phyloP scores from a whole-genome alignment of 2,113 vertebrate genomes.

The Bostrychus sinensis region DNA sequence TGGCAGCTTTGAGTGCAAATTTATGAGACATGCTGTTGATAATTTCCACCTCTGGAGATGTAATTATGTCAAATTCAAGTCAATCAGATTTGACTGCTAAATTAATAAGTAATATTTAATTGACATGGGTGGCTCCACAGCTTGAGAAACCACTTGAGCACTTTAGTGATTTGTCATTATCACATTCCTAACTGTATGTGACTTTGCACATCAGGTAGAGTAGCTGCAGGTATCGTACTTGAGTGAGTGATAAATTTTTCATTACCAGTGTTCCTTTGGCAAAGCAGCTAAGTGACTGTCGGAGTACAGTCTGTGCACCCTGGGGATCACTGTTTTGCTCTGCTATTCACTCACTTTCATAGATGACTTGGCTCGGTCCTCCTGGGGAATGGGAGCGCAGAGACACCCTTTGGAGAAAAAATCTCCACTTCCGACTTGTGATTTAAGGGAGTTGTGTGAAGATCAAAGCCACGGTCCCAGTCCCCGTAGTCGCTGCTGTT shows the following conservation, averaged over 20 bases:
- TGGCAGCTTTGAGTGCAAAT: background rate
- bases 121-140: background rate
- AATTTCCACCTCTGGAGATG: background rate
- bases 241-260: conserved; percentile 56
- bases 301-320: conserved; percentile 55
- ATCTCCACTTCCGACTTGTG: conserved; percentile 62
- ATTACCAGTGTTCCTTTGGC: conserved; percentile 49
- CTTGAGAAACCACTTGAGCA: background rate
- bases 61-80: background rate
- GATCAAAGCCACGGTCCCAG: conserved; percentile 70
- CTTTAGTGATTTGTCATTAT: conserved; percentile 14
- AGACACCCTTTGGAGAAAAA: conserved; percentile 69
- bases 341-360: conserved; percentile 67
- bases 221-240: conserved; percentile 49
- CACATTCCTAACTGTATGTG: conserved; percentile 15
- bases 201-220: conserved; percentile 37
- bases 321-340: conserved; percentile 70
- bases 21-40: background rate
- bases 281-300: conserved; percentile 52
- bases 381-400: conserved; percentile 64
- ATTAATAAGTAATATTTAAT: background rate
- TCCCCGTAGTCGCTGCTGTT: conserved; percentile 63
- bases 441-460: conserved; percentile 67
- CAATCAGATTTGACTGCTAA: background rate
- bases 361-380: conserved; percentile 69